Percentiles rank a stretch among this genome's conserved stretches.
These are phyloP conservation scores for Pteronura brasiliensis DNA, from an alignment of 2,113 vertebrate genomes.

Conservation along the genomic window DNA sequence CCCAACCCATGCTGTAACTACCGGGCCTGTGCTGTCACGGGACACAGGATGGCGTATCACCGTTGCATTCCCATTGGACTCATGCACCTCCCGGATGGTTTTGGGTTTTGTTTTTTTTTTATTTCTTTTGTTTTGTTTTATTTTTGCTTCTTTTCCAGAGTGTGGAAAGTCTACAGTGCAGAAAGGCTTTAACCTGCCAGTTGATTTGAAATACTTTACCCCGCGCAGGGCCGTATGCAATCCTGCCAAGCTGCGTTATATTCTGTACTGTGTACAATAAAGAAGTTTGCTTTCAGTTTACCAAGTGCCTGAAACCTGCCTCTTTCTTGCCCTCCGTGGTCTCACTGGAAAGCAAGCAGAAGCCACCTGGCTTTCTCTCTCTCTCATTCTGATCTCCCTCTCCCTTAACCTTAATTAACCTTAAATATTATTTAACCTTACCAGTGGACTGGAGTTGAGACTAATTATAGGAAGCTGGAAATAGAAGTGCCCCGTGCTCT, in stretches of 20 bases:
- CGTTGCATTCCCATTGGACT: slow-evolving; percentile 61
- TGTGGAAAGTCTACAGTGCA: slow-evolving; percentile 78
- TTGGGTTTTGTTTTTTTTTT: background rate
- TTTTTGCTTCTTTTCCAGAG: slow-evolving; percentile 64
- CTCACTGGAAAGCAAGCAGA: background rate
- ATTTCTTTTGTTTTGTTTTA: background rate
- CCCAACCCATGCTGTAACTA: slow-evolving; percentile 48
- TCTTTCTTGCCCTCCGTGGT: slow-evolving; percentile 41
- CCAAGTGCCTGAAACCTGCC: background rate
- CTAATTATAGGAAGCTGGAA: background rate
- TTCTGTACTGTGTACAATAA: slow-evolving; percentile 99
- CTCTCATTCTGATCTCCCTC: too few species aligned
- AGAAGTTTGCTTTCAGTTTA: slow-evolving; percentile 87
- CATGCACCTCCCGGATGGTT: slow-evolving; percentile 47
- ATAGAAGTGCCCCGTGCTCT: background rate
- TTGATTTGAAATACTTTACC: slow-evolving; percentile 79
- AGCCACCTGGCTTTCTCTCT: background rate
- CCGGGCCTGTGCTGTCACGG: background rate
- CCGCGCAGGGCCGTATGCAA: slow-evolving; percentile 86
- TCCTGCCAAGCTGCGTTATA: slow-evolving; percentile 93
- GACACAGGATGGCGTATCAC: slow-evolving; percentile 2
- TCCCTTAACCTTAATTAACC: too few species aligned
- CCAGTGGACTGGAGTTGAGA: background rate
- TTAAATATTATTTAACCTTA: background rate
- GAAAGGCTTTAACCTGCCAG: slow-evolving; percentile 83